phyloP scores from a whole-genome alignment of 2,113 vertebrate species.

The Grus americana region DNA sequence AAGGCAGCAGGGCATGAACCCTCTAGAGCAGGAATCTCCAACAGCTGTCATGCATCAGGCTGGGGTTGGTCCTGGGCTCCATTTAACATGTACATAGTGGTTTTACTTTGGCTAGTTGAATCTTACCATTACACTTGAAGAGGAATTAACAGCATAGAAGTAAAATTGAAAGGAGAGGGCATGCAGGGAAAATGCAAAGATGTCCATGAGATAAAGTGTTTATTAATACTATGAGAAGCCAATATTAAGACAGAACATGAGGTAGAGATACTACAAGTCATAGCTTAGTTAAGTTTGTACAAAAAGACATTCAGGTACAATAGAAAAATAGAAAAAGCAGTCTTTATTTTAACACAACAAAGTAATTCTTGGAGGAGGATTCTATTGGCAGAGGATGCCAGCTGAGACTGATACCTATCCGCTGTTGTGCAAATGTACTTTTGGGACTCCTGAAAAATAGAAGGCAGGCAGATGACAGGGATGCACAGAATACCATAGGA shows the following conservation, averaged over 20 bases:
- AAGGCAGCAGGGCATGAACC: background rate
- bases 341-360: background rate
- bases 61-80: background rate
- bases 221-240: background rate
- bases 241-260: background rate
- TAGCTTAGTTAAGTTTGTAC: background rate
- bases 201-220: background rate
- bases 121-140: background rate
- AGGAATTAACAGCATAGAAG: background rate
- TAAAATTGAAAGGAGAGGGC: background rate
- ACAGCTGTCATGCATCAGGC: background rate
- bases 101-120: background rate
- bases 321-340: rapidly evolving
- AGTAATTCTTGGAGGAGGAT: background rate
- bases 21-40: background rate
- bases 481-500: background rate
- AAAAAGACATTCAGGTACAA: background rate
- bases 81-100: background rate
- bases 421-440: background rate
- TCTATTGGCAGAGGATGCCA: background rate
- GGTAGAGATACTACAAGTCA: background rate
- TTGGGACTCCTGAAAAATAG: background rate
- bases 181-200: background rate
- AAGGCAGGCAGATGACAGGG: background rate
- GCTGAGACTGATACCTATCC: background rate